These are phyloP conservation scores for Microcebus tavaratra DNA, from an alignment of 2,113 vertebrate species.

Conservation along the genomic window DNA sequence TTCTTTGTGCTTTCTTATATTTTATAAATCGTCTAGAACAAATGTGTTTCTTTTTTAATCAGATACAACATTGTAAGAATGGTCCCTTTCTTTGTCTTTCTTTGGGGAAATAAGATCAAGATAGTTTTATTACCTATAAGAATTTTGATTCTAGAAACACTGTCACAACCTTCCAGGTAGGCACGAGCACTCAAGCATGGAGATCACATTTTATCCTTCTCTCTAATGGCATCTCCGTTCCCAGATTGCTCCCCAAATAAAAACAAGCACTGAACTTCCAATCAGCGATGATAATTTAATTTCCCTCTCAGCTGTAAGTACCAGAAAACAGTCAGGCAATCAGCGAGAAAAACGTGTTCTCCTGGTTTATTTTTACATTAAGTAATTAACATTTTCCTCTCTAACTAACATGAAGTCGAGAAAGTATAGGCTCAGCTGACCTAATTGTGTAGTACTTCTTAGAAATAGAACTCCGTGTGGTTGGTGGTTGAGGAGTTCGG, in stretches of 20 bases:
- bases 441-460: constrained; percentile 64
- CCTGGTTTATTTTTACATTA: constrained; percentile 84
- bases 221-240: constrained; percentile 60
- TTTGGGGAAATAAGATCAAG: background rate
- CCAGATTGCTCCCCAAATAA: constrained; percentile 82
- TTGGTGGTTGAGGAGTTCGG: background rate
- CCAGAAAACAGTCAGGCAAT: constrained; percentile 80
- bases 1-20: background rate
- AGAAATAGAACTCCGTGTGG: constrained; percentile 33
- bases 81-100: background rate
- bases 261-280: constrained; percentile 80
- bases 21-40: background rate
- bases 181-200: background rate
- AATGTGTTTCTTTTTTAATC: background rate
- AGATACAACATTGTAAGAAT: background rate
- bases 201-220: constrained; percentile 50
- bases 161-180: background rate
- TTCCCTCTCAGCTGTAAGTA: constrained; percentile 82
- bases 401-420: constrained; percentile 70
- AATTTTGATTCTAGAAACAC: constrained; percentile 43
- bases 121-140: background rate
- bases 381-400: constrained; percentile 80
- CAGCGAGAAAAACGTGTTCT: constrained; percentile 77
- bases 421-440: constrained; percentile 72
- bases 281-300: constrained; percentile 84